phyloP scores from a whole-genome alignment of 2,113 vertebrate genomes.

The Galeopterus variegatus region DNA sequence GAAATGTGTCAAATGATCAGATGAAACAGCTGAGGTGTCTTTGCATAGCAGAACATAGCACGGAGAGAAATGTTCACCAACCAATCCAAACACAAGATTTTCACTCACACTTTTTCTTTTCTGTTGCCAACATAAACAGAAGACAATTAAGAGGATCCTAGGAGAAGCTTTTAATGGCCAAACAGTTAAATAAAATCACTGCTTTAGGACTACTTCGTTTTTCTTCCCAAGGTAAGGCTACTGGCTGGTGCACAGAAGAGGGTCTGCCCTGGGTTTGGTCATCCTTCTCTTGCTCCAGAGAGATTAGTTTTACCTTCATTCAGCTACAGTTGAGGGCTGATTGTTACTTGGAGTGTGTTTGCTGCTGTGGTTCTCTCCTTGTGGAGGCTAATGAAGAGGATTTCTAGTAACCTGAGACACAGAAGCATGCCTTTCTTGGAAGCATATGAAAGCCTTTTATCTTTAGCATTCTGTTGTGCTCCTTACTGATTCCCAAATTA shows the following conservation, averaged over 20 bases:
- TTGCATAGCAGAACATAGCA: background rate
- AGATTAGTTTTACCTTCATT: conserved; percentile 18
- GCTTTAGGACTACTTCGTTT: background rate
- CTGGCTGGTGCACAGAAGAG: background rate
- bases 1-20: rapidly evolving
- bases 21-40: background rate
- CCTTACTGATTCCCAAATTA: conserved; percentile 78
- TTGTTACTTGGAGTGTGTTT: conserved; percentile 39
- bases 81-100: background rate
- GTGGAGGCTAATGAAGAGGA: conserved; percentile 58
- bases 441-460: conserved; percentile 72
- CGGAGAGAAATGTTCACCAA: background rate
- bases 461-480: conserved; percentile 71
- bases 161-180: background rate
- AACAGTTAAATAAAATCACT: rapidly evolving
- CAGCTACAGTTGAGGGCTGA: conserved; percentile 48
- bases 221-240: background rate
- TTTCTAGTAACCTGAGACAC: conserved; percentile 70
- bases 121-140: background rate
- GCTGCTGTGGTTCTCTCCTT: conserved; percentile 56
- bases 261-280: background rate
- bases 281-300: background rate
- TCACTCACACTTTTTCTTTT: background rate
- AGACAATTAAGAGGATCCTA: background rate
- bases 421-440: conserved; percentile 63